Base-by-base conservation (phyloP, 2,113 vertebrate genomes). In the Phocoena phocoena region DNA sequence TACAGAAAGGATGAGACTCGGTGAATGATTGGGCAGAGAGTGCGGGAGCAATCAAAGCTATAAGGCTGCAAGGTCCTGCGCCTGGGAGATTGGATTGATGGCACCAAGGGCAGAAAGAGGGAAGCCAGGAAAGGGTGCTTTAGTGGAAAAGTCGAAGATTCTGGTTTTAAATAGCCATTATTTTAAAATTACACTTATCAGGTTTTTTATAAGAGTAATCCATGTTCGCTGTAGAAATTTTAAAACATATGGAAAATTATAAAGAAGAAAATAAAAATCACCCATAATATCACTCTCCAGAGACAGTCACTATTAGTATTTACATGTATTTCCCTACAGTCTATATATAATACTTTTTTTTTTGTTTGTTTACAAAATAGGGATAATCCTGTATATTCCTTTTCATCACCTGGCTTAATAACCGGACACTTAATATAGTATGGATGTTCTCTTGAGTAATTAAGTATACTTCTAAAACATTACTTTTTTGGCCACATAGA, bases 261-360 rank as follows among this genome's bases (percentile, higher is more conserved):
- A 80, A 93, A 88, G 31, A 60, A 80, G 5, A 94, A 95, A 96
- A 88, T 76, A 44, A 82, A 76, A 89, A 77, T 60, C 20, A 58
- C 50, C n/a, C n/a, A 58, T 82, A 88, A 80, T 60, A 90, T 81
- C 36, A 93, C 68, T 93, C 41, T 95, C 36, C 60, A 63, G 20
- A 77, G 38, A 86, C 73, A 86, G 50, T 38, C 68, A 79, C 21
- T 23, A 33, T n/a, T 92, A 92, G 67, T 44, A 87, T 77, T 88
- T 76, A 58, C 62, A 68, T 63, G 33, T 18, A 44, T 65, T 44
- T 85, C 83, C 36, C 47, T 89, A 60, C 36, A 41, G 13, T 81
- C 36, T 83, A 26, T 65, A 65, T 25, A 17, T 8, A 11, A 62
- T 33, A 33, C 44, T 20, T 77, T 28, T 77, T 70, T 2, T 77